Evolutionary conservation across 2,888 invertebrate species (phyloP).

Genomic region (Beris chalybata): DNA sequence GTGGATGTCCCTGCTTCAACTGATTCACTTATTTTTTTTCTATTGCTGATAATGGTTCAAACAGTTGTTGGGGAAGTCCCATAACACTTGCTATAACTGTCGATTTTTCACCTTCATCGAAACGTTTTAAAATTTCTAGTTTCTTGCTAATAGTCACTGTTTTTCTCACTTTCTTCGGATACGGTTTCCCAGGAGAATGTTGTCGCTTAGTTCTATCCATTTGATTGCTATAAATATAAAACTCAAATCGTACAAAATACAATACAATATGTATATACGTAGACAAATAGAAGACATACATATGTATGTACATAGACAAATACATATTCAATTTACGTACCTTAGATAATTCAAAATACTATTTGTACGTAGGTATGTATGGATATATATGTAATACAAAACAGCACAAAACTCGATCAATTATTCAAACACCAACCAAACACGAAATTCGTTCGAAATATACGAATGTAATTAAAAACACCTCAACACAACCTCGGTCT

Average conservation of each 20-base stretch:
- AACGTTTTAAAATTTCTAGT: too few species aligned
- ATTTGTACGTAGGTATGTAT: too few species aligned
- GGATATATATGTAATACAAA: too few species aligned
- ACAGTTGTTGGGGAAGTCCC: conserved; percentile 1
- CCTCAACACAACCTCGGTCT: too few species aligned
- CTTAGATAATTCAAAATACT: too few species aligned
- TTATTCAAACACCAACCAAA: too few species aligned
- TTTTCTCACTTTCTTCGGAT: conserved; percentile 2
- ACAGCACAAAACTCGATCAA: too few species aligned
- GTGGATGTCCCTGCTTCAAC: conserved; percentile 11
- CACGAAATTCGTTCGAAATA: too few species aligned
- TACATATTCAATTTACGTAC: conserved; percentile 9
- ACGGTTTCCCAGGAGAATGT: neutral
- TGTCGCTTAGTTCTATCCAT: conserved; percentile 4
- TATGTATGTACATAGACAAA: conserved; percentile 5
- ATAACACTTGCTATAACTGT: neutral
- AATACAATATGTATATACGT: conserved; percentile 10
- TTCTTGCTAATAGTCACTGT: conserved; percentile 7
- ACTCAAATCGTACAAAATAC: conserved; percentile 6
- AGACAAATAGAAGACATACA: conserved; percentile 5
- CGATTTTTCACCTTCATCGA: too few species aligned
- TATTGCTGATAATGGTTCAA: conserved; percentile 9
- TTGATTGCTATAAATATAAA: conserved; percentile 4
- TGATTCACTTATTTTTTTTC: conserved; percentile 2
- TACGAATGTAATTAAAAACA: too few species aligned